Evolutionary conservation across 2,888 invertebrate genomes (phyloP).

Genomic region (Schrankia costaestrigalis): DNA sequence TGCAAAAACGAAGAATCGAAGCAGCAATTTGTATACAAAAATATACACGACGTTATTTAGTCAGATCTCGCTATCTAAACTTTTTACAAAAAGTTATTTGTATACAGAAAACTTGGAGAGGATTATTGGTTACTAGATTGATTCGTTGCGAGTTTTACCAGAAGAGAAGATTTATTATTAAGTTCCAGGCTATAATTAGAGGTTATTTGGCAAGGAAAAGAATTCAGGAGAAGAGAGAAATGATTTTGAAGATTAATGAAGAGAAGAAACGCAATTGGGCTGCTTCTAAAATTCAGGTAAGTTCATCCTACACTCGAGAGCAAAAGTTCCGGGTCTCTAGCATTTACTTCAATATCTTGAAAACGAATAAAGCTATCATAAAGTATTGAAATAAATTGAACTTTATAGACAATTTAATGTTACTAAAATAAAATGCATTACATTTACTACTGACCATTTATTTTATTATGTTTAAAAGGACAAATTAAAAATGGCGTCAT

Average conservation of each 20-base stretch:
- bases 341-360: no score
- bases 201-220: conserved; percentile 73
- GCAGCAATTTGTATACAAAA: conserved; percentile 61
- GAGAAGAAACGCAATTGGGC: conserved; percentile 69
- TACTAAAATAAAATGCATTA: no score
- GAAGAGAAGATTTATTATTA: conserved; percentile 47
- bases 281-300: conserved; percentile 83
- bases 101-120: conserved; percentile 67
- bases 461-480: no score
- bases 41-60: conserved; percentile 51
- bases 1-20: conserved; percentile 49
- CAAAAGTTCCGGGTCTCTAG: no score
- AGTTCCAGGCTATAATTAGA: conserved; percentile 68
- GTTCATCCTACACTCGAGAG: not conserved
- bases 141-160: conserved; percentile 57
- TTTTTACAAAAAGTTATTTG: conserved; percentile 46
- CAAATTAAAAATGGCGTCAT: no score
- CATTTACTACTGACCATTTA: no score
- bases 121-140: conserved; percentile 55
- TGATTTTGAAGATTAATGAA: conserved; percentile 60
- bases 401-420: no score
- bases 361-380: no score
- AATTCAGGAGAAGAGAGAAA: conserved; percentile 64
- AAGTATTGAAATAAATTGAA: no score
- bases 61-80: conserved; percentile 44